Base-by-base conservation (phyloP, 2,113 vertebrate genomes). In the Brachirus orientalis region DNA sequence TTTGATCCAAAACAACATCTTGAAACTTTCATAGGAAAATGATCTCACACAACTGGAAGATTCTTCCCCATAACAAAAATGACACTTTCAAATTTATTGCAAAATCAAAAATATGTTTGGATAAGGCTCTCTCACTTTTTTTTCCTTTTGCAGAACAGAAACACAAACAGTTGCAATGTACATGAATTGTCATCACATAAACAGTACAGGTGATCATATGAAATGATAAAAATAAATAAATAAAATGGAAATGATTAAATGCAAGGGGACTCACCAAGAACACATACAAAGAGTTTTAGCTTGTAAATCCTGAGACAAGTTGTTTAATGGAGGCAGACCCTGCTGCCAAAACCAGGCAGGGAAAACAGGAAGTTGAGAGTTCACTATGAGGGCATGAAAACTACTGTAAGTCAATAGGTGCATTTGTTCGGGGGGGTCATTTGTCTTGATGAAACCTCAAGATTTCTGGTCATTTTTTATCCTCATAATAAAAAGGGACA, bases 351-450 rank as follows among this genome's bases (percentile, higher is more conserved):
- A 90, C 44, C 83, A 83, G 76, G 79, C 53, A 41, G 81, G 58
- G 82, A 93, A 94, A 94, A 94, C 88, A 91, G 93, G 91, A 95
- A 94, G 92, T 81, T 48, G 70, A 80, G 77, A 83, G 93, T 94
- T 95, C 94, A 93, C 45, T 45, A 52, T 36, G 72, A 91, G 93
- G 92, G 75, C 89, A 92, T 71, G 74, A 50, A 94, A 92, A 93
- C 92, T 95, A 94, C 93, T 94, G 94, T 93, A 94, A 93, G 92
- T 92, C 92, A 93, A 80, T 88, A 92, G 85, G 91, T 87, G 85
- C 84, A 75, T 86, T 93, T 91, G 77, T 85, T 79, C 79, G 85
- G 75, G 86, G 87, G 17, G 73, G 66, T 67, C 77, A 82, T 90
- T 90, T 62, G 86, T 95, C 93, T 86, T 80, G 68, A 85, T 83